These are phyloP conservation scores for Sula dactylatra DNA, from an alignment of 2,113 vertebrate genomes.

Conservation along the genomic window DNA sequence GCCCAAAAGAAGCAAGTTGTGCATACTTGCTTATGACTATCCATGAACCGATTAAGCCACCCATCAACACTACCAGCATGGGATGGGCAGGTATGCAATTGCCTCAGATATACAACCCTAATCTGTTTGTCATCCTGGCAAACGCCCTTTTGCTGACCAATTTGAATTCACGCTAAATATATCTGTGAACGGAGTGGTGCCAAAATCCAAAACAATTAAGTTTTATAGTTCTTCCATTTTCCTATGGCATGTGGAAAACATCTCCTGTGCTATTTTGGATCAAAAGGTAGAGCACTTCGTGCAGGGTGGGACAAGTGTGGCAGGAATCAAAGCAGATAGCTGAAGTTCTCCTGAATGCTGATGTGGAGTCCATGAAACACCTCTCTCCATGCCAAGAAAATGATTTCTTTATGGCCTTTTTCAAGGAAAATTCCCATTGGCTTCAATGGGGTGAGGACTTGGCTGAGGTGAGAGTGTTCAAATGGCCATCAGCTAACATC, in stretches of 20 bases:
- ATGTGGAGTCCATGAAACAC: constrained; percentile 30
- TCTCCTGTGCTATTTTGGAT: constrained; percentile 39
- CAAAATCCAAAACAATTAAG: constrained; percentile 19
- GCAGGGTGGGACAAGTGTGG: neutral
- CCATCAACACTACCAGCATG: neutral
- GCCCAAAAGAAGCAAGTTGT: neutral
- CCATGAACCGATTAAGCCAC: neutral
- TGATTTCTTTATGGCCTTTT: constrained; percentile 2
- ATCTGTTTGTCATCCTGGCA: constrained; percentile 3
- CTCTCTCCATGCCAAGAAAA: constrained; percentile 33
- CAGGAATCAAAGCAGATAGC: constrained; percentile 54
- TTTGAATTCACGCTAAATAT: constrained; percentile 8
- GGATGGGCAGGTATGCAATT: neutral
- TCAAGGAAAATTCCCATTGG: constrained; percentile 53
- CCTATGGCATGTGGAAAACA: constrained; percentile 39
- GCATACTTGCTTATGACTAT: neutral
- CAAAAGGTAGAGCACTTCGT: constrained; percentile 29
- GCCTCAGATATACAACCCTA: neutral
- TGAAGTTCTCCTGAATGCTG: constrained; percentile 18
- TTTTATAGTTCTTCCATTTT: constrained; percentile 38
- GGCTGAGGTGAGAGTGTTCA: constrained; percentile 13
- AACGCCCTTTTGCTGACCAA: neutral
- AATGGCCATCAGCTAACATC: constrained; percentile 14
- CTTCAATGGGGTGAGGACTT: constrained; percentile 24
- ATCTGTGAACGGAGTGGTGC: neutral